Evolutionary conservation across 2,113 vertebrate genomes (phyloP).

Genomic region (Tautogolabrus adspersus): DNA sequence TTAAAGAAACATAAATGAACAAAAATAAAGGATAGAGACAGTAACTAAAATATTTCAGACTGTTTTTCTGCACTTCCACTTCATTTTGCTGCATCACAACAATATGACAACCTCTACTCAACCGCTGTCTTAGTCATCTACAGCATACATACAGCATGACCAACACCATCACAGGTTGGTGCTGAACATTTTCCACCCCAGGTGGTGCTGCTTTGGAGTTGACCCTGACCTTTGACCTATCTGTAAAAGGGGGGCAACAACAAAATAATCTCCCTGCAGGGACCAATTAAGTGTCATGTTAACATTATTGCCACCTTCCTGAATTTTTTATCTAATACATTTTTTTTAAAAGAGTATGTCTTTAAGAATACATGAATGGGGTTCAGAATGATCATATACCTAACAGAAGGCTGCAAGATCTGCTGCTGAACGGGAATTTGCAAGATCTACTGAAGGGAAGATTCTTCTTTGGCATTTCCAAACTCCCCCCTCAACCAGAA

Average conservation of each 20-base stretch:
- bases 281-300: conserved; percentile 41
- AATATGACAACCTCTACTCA: neutral
- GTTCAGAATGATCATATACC: neutral
- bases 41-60: no score
- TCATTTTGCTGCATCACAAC: neutral
- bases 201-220: conserved; percentile 41
- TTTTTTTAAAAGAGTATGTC: no score
- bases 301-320: conserved; percentile 22
- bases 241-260: conserved; percentile 5
- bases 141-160: neutral
- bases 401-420: neutral
- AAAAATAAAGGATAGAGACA: no score
- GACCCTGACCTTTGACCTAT: conserved; percentile 39
- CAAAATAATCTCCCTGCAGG: conserved; percentile 16
- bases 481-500: neutral
- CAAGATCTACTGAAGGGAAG: neutral
- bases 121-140: neutral
- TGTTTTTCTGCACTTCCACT: no score
- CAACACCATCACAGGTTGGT: neutral
- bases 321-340: neutral
- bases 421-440: neutral
- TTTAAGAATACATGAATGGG: no score
- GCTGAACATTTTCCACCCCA: conserved; percentile 30
- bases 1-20: no score
- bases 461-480: neutral